Percentiles rank a stretch among this genome's conserved stretches.
These are phyloP conservation scores for Scaptomyza parva DNA, from an alignment of 2,888 invertebrate species.

Conservation along the genomic window DNA sequence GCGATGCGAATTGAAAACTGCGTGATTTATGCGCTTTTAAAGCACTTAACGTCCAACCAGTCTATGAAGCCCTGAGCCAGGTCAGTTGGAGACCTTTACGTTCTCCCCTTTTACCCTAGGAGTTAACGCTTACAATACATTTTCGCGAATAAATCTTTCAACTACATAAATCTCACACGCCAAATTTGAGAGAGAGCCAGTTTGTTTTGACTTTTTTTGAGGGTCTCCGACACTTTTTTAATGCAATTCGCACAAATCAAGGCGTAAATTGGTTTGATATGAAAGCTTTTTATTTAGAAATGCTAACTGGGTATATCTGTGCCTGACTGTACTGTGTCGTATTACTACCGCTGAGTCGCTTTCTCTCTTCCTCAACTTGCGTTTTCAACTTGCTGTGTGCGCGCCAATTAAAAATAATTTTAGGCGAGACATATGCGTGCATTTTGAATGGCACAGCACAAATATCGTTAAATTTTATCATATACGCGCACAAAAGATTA, in stretches of 20 bases:
- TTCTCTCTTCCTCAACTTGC: not conserved
- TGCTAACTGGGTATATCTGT: conserved; percentile 27
- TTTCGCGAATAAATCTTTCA: conserved; percentile 81
- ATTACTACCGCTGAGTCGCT: not conserved
- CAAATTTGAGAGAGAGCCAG: conserved; percentile 68
- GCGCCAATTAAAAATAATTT: conserved; percentile 78
- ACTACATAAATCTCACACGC: conserved; percentile 83
- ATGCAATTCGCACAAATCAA: conserved; percentile 80
- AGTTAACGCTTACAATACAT: conserved; percentile 67
- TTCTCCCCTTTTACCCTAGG: not conserved
- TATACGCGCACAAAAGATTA: conserved; percentile 72
- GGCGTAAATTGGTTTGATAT: conserved; percentile 83
- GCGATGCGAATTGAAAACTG: conserved; percentile 59
- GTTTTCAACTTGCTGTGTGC: conserved; percentile 2
- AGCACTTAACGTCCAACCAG: conserved; percentile 79
- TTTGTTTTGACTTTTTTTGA: conserved; percentile 26
- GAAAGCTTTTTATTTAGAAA: conserved; percentile 66
- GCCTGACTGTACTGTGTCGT: conserved; percentile 70
- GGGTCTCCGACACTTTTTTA: conserved; percentile 21
- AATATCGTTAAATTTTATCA: conserved; percentile 78
- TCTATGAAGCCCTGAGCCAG: conserved; percentile 73
- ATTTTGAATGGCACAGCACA: conserved; percentile 49
- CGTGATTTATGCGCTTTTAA: conserved; percentile 82
- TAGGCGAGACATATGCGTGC: conserved; percentile 65
- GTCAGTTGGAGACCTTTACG: conserved; percentile 31